Evolutionary conservation across 1,140 invertebrate genomes (phyloP), one percentile per base, ranked within the genome.

Genomic region (Drosophila sulfurigaster): DNA sequence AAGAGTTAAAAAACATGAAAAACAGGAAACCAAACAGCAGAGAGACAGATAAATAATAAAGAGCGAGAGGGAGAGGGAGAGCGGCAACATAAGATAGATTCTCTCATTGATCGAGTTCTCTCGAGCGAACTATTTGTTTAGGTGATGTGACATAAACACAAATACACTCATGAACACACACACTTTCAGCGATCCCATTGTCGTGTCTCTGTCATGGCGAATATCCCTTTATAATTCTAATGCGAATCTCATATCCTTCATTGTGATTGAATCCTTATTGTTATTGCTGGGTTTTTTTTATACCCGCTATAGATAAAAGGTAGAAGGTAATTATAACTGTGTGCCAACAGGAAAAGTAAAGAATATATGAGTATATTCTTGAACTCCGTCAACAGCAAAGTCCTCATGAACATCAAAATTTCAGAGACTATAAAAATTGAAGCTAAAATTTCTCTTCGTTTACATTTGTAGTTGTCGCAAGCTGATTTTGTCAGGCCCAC

Each of bases 141-240:
- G 82, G 74, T 59, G 48, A 64, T 32, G 52, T 62, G 62, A 72
- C 52, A 71, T 46, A 35, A 63, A 72, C 62, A 64, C 28, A 49
- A 72, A 72, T 49, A 71, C 65, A 38, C 49, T 25, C 20, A 25
- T 25, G 49, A 3, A 58, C 30, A 60, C 46, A 59, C 15, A 73
- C 46, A 51, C 13, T 16, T 0, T 35, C 32, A 38, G 52, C 35
- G 15, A 28, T 54, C 43, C 32, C 46, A 65, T 72, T 83, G 81
- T 74, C 56, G 41, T 49, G 8, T 65, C 51, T 52, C 30, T 58
- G 58, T 56, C 72, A 69, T 75, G 58, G 58, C 65, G 66, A 62
- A 75, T 81, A 79, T 82, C 66, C 80, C 66, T 77, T 82, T 82
- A 83, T 82, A 81, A 79, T 75, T 82, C 52, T 70, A 68, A 73